A percentile compares a stretch with the other conserved stretches of the same genome.
Evolutionary conservation across 2,113 vertebrate genomes (phyloP).

Genomic region (Hippocampus guttulatus): DNA sequence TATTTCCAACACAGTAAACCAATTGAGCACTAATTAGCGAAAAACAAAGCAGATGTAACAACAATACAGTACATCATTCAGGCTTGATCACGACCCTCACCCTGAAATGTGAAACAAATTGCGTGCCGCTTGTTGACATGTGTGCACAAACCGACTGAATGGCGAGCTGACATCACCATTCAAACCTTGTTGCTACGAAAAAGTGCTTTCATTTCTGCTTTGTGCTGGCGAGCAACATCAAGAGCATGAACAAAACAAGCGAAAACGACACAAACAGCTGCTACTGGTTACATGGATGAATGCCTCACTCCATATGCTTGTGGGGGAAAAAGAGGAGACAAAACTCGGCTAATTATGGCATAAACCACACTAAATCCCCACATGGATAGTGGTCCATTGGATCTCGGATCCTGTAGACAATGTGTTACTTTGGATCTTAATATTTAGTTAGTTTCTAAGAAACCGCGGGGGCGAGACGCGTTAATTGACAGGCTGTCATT

Average conservation of each 20-base stretch:
- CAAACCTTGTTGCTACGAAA: conserved; percentile 61
- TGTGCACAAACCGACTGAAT: conserved; percentile 34
- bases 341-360: conserved; percentile 46
- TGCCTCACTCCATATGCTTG: conserved; percentile 49
- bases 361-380: conserved; percentile 16
- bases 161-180: conserved; percentile 61
- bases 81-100: conserved; percentile 11
- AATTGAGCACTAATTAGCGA: not conserved
- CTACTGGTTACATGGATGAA: conserved; percentile 57
- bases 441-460: not conserved
- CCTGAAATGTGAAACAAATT: conserved; percentile 27
- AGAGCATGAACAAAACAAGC: conserved; percentile 67
- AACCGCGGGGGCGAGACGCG: not conserved
- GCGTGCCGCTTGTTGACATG: conserved; percentile 16
- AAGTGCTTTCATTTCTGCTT: conserved; percentile 73
- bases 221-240: conserved; percentile 60
- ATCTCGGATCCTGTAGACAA: conserved; percentile 9
- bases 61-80: not conserved
- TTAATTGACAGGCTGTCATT: not conserved
- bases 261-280: conserved; percentile 68
- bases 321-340: conserved; percentile 27
- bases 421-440: not conserved
- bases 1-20: not conserved
- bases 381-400: conserved; percentile 8
- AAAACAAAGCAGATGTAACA: not conserved